phyloP scores from a whole-genome alignment of 2,113 vertebrate species.

The Elgaria multicarinata region DNA sequence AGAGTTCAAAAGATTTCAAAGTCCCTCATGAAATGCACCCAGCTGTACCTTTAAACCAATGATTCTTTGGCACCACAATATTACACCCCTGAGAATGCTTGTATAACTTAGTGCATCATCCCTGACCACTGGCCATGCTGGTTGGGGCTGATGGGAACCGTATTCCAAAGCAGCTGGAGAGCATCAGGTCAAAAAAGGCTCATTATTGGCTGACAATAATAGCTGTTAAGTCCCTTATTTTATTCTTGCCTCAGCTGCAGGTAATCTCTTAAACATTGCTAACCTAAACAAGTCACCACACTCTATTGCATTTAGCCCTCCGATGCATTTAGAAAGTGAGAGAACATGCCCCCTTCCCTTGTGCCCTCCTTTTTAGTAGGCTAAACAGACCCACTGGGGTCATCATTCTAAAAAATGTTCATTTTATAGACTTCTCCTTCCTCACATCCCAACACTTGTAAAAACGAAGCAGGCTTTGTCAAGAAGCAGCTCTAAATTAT shows the following conservation, averaged over 20 bases:
- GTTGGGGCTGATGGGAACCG: too few relatives aligned
- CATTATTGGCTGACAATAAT: not conserved
- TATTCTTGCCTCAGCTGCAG: not conserved
- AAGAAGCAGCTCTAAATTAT: not conserved
- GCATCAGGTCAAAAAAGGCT: too few relatives aligned
- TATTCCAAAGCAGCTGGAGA: too few relatives aligned
- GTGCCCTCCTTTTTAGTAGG: constrained; percentile 8
- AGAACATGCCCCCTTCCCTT: not conserved
- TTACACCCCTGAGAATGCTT: not conserved
- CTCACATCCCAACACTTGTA: constrained; percentile 22
- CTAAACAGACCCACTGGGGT: constrained; percentile 3
- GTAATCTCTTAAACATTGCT: not conserved
- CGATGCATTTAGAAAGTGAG: not conserved
- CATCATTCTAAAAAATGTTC: not conserved
- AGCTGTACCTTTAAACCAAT: not conserved
- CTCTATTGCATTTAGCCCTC: not conserved
- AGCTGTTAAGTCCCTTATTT: not conserved
- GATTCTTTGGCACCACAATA: not conserved
- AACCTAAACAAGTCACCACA: not conserved
- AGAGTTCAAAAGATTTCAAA: not conserved
- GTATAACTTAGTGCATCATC: not conserved
- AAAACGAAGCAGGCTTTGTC: not conserved
- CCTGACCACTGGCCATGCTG: too few relatives aligned
- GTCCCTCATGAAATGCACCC: not conserved
- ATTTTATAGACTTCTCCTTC: constrained; percentile 21